phyloP scores from a whole-genome alignment of 2,797 vertebrate species.

The Hipposideros larvatus region DNA sequence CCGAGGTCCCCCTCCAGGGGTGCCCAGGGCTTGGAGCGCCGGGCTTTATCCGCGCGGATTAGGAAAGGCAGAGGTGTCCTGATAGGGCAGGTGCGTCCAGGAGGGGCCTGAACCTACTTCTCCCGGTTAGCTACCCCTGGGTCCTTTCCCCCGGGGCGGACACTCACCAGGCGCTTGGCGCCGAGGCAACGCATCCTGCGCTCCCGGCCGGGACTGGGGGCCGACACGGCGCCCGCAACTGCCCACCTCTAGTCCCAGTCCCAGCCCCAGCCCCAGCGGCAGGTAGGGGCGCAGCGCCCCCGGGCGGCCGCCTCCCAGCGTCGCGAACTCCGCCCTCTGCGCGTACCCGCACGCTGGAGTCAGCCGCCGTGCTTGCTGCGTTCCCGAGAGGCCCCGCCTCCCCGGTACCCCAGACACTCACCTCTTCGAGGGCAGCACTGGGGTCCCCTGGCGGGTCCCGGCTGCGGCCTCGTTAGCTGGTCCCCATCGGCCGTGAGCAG shows the following conservation, averaged over 20 bases:
- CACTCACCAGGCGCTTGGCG: slow-evolving; percentile 73
- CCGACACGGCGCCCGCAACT: neutral
- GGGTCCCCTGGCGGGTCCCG: neutral
- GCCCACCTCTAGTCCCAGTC: neutral
- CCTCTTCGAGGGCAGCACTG: fast-evolving
- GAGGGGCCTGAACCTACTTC: too few species aligned
- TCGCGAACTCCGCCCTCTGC: neutral
- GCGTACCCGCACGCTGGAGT: neutral
- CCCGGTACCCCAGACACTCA: neutral
- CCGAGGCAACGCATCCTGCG: slow-evolving; percentile 69
- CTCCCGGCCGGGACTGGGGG: too few species aligned
- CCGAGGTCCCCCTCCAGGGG: neutral
- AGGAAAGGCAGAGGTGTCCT: neutral
- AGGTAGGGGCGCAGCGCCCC: slow-evolving; percentile 50
- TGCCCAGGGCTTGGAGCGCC: neutral
- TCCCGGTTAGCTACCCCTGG: fast-evolving
- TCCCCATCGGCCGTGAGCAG: neutral
- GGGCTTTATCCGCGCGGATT: fast-evolving
- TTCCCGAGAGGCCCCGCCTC: too few species aligned
- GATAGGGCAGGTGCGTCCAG: neutral
- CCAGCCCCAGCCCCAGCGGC: neutral
- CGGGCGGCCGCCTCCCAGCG: neutral
- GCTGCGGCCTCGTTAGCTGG: fast-evolving
- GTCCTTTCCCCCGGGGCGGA: too few species aligned
- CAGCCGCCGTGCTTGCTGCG: fast-evolving